A percentile compares a stretch with the other conserved stretches of the same genome.
phyloP scores from a whole-genome alignment of 2,888 invertebrate genomes.

The Nomada flava region DNA sequence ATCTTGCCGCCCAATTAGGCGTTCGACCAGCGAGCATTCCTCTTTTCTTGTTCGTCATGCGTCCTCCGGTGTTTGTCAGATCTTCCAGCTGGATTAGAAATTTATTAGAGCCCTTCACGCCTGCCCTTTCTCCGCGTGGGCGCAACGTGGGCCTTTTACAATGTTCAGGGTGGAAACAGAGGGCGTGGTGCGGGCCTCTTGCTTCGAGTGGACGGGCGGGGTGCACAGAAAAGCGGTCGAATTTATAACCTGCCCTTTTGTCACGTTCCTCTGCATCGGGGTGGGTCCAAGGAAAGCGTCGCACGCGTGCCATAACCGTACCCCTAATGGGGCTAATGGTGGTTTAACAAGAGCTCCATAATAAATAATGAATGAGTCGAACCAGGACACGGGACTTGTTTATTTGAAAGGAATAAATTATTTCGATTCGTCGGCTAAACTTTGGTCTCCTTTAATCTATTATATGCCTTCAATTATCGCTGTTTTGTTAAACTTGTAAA shows the following conservation, averaged over 20 bases:
- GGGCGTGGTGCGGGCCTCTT: conserved; percentile 52
- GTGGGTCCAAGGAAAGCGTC: conserved; percentile 9
- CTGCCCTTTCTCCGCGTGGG: conserved; percentile 47
- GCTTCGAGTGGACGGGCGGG: conserved; percentile 26
- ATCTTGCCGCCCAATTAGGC: conserved; percentile 58
- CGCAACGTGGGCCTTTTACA: conserved; percentile 50
- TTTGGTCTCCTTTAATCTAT: too few species aligned
- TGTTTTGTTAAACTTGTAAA: too few species aligned
- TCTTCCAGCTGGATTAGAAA: conserved; percentile 53
- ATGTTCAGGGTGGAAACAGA: conserved; percentile 51
- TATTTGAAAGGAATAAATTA: too few species aligned
- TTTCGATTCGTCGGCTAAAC: too few species aligned
- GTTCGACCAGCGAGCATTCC: conserved; percentile 17
- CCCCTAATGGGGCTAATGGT: not conserved
- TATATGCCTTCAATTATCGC: too few species aligned
- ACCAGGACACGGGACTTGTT: too few species aligned
- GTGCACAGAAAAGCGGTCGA: conserved; percentile 68
- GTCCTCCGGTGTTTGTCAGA: conserved; percentile 9
- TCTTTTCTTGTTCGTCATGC: not conserved
- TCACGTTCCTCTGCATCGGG: conserved; percentile 63
- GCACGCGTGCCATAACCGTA: conserved; percentile 31
- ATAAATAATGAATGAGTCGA: too few species aligned
- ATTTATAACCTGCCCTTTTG: conserved; percentile 78
- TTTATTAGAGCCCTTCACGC: conserved; percentile 63
- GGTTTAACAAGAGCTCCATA: not conserved